Base-by-base conservation (phyloP, 1,140 invertebrate species). In the Meloidogyne exigua region DNA sequence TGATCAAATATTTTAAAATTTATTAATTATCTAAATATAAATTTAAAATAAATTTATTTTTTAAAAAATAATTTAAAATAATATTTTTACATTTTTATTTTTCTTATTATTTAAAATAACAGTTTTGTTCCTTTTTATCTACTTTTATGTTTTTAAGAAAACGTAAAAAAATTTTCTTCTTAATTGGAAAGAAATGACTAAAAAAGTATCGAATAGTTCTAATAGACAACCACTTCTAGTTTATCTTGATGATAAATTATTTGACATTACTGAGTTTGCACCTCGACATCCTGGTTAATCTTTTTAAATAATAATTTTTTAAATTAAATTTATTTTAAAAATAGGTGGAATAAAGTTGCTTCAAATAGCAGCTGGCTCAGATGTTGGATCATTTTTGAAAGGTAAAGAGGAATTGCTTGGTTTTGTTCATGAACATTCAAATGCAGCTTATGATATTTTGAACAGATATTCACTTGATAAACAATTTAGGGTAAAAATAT, bases 211-310 rank as follows among this genome's bases (percentile, higher is more conserved):
- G 0, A 21, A 68, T 23, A 65, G 0, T 32, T 42, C 66, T 36
- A n/a, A n/a, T 13, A 65, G 80, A 65, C 62, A 79, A 49, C 84
- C 84, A 21, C 68, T 87, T 21, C 73, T 80, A n/a, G 69, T 89
- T 18, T 75, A 84, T 28, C 67, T 84, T 18, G 76, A 83, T n/a
- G 85, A 84, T 7, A 82, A 84, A 49, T 82, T 88, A 18, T 89
- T 88, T 71, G 88, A 89, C 81, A 82, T 89, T 42, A 84, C 86
- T 10, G 82, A 87, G 13, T 89, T 89, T 70, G 84, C 81, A 5
- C 77, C 79, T 5, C 83, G 85, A 25, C 89, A 89, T 77, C 89
- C 89, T 2, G 89, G 72, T 72, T 36, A 11, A 21, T 49, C 12
- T 39, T 21, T 62, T 44, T 15, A 44, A 44, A 44, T 44, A 49